Evolutionary conservation across 2,797 vertebrate genomes (phyloP).

Genomic region (Centroberyx gerrardi): DNA sequence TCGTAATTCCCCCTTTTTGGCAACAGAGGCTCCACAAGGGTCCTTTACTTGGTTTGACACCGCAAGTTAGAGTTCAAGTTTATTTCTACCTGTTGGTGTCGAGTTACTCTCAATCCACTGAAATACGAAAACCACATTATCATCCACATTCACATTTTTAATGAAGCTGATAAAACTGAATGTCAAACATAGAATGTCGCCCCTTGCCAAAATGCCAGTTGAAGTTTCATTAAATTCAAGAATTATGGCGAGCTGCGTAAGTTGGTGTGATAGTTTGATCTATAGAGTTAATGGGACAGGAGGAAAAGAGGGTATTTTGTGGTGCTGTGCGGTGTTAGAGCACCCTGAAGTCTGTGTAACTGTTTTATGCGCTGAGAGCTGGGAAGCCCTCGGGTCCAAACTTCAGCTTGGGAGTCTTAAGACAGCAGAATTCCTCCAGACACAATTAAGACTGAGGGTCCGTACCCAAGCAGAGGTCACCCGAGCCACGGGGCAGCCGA

Average conservation of each 20-base stretch:
- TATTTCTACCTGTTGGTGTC: background rate
- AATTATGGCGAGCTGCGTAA: slow-evolving; percentile 23
- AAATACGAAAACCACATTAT: slow-evolving; percentile 18
- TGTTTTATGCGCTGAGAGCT: slow-evolving; percentile 24
- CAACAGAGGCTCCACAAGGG: slow-evolving; percentile 8
- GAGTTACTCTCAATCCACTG: background rate
- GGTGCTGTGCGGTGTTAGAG: slow-evolving; percentile 13
- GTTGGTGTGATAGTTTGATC: slow-evolving; percentile 2
- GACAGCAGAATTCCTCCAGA: slow-evolving; percentile 76
- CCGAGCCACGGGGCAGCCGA: slow-evolving; percentile 59
- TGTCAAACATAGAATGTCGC: slow-evolving; percentile 13
- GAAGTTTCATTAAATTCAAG: slow-evolving; percentile 31
- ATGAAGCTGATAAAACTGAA: slow-evolving; percentile 23
- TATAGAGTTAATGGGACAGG: slow-evolving; percentile 42
- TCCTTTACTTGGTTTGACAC: slow-evolving; percentile 37
- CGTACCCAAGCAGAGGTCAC: slow-evolving; percentile 77
- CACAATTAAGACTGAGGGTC: slow-evolving; percentile 78
- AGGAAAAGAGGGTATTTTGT: slow-evolving; percentile 7
- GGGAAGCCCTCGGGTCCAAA: slow-evolving; percentile 53
- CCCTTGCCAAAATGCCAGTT: slow-evolving; percentile 2
- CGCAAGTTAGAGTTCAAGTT: slow-evolving; percentile 49
- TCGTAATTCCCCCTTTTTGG: slow-evolving; percentile 56
- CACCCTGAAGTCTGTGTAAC: slow-evolving; percentile 32
- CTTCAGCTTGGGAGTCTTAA: slow-evolving; percentile 59
- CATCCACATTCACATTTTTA: slow-evolving; percentile 20